Conservation (phyloP, 1,140 invertebrate genomes). For the Drosophila ambigua region DNA sequence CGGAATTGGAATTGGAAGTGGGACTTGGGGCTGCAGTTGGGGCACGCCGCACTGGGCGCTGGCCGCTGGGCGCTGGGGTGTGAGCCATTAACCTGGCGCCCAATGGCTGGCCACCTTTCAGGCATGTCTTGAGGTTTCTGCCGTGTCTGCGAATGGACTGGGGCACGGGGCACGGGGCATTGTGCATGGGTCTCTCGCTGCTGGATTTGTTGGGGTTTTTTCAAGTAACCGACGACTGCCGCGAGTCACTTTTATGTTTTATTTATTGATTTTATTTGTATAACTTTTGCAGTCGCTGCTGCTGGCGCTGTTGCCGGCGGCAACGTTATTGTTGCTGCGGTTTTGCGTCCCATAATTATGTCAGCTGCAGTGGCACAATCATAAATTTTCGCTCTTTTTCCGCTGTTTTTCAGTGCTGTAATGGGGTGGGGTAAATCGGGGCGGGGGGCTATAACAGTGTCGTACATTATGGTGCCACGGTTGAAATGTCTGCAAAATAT, state of each 20-base stretch:
- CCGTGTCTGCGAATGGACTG: too few species aligned
- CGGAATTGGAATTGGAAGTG: slow-evolving; percentile 1
- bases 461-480: neutral
- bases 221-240: slow-evolving; percentile 60
- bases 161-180: too few species aligned
- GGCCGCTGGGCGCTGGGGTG: slow-evolving; percentile 1
- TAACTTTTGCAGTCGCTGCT: slow-evolving; percentile 27
- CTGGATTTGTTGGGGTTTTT: slow-evolving; percentile 40
- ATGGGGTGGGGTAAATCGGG: neutral
- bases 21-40: neutral
- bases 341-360: slow-evolving; percentile 75
- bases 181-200: neutral
- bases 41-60: neutral
- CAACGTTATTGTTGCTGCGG: slow-evolving; percentile 50
- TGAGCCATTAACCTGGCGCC: slow-evolving; percentile 43
- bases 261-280: slow-evolving; percentile 79
- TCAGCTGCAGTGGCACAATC: slow-evolving; percentile 75
- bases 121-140: slow-evolving; percentile 18
- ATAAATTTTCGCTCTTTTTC: slow-evolving; percentile 69
- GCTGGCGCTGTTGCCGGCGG: slow-evolving; percentile 25
- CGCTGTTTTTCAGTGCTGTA: slow-evolving; percentile 22
- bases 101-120: slow-evolving; percentile 8
- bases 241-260: slow-evolving; percentile 74
- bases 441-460: neutral
- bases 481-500: slow-evolving; percentile 25